Evolutionary conservation across 1,140 invertebrate genomes (phyloP).

Genomic region (Apocrypta bakeri): DNA sequence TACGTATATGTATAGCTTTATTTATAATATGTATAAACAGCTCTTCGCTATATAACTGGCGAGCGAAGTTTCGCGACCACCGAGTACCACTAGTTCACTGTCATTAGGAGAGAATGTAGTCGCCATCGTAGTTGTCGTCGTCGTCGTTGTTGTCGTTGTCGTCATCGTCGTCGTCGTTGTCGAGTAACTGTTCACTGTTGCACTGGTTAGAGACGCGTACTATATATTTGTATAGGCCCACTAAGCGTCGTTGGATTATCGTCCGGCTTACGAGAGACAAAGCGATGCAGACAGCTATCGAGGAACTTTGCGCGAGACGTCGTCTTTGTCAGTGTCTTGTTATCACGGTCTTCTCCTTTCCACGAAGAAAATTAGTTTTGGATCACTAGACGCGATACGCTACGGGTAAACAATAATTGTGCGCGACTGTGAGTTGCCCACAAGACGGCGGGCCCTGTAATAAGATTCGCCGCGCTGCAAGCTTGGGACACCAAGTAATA

Average conservation of each 20-base stretch:
- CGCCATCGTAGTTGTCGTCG: background rate
- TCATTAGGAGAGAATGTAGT: constrained; percentile 4
- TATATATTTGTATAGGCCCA: too few species aligned
- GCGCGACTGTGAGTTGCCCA: background rate
- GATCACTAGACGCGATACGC: background rate
- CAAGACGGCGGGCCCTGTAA: background rate
- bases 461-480: background rate
- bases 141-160: background rate
- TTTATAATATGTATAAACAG: constrained; percentile 6
- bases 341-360: background rate
- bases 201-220: too few species aligned
- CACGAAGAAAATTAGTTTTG: constrained; percentile 12
- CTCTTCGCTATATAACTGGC: background rate
- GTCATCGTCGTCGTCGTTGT: background rate
- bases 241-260: background rate
- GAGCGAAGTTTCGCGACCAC: background rate
- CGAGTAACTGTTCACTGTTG: too few species aligned
- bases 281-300: background rate
- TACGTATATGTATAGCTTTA: background rate
- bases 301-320: background rate
- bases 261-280: background rate
- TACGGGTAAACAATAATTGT: background rate
- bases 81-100: constrained; percentile 38
- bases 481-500: background rate
- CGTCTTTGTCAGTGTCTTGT: background rate